Evolutionary conservation across 2,888 invertebrate genomes (phyloP).

Genomic region (Poecilobothrus nobilitatus): DNA sequence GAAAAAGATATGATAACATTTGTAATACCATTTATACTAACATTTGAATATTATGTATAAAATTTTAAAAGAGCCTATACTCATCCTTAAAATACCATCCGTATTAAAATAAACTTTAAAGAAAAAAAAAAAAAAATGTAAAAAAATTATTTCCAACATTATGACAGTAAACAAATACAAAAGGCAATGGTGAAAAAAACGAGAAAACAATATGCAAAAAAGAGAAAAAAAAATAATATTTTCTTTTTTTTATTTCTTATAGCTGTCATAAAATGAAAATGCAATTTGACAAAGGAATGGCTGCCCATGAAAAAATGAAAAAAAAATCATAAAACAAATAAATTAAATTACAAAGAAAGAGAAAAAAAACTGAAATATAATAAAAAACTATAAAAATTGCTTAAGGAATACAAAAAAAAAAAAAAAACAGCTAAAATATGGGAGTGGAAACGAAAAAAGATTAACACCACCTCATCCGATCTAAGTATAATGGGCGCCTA

Average conservation of each 20-base stretch:
- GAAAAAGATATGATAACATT: no score
- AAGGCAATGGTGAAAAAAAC: neutral
- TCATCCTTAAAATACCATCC: neutral
- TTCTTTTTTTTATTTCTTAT: neutral
- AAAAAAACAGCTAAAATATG: no score
- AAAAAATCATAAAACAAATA: no score
- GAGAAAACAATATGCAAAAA: neutral
- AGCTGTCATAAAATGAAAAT: neutral
- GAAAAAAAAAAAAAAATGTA: neutral
- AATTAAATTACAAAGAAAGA: neutral
- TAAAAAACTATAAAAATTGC: constrained; percentile 1
- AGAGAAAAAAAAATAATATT: neutral
- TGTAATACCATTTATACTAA: no score
- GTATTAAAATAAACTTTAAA: neutral
- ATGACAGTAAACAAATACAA: neutral
- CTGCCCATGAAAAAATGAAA: neutral
- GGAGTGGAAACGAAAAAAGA: no score
- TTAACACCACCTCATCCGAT: no score
- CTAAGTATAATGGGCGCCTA: no score
- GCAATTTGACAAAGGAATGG: neutral
- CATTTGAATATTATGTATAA: no score
- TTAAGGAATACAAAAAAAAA: neutral
- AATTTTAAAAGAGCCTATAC: no score
- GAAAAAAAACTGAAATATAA: neutral
- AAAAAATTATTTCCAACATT: neutral